A percentile compares a stretch with the other conserved stretches of the same genome.
phyloP scores from a whole-genome alignment of 2,797 vertebrate species.

The Presbytis comata region DNA sequence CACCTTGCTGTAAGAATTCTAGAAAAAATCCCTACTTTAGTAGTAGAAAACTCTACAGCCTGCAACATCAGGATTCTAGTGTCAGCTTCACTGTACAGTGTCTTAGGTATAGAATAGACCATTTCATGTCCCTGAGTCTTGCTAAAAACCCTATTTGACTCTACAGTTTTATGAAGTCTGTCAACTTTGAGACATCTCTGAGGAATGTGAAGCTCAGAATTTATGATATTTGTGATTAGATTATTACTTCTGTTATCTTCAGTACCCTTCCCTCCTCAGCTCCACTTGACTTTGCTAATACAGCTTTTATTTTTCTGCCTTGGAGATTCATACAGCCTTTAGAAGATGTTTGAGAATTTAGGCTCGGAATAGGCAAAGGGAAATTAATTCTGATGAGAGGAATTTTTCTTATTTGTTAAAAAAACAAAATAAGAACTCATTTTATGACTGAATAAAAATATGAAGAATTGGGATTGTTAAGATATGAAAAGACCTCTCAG shows the following conservation, averaged over 20 bases:
- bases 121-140: neutral
- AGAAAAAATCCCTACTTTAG: neutral
- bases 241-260: neutral
- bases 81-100: neutral
- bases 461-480: neutral
- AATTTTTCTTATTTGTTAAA: slow-evolving; percentile 1
- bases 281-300: slow-evolving; percentile 1
- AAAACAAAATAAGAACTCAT: slow-evolving; percentile 15
- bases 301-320: slow-evolving; percentile 1
- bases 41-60: neutral
- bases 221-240: neutral
- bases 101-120: neutral
- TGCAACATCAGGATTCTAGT: neutral
- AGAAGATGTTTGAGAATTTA: neutral
- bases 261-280: neutral
- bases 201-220: slow-evolving; percentile 7
- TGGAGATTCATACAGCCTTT: neutral
- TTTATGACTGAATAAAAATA: neutral
- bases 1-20: neutral
- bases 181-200: neutral
- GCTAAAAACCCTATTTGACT: neutral
- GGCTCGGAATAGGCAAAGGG: neutral
- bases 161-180: neutral
- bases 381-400: slow-evolving; percentile 40
- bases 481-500: neutral